phyloP scores from a whole-genome alignment of 2,888 invertebrate species.

The Noctua janthe region DNA sequence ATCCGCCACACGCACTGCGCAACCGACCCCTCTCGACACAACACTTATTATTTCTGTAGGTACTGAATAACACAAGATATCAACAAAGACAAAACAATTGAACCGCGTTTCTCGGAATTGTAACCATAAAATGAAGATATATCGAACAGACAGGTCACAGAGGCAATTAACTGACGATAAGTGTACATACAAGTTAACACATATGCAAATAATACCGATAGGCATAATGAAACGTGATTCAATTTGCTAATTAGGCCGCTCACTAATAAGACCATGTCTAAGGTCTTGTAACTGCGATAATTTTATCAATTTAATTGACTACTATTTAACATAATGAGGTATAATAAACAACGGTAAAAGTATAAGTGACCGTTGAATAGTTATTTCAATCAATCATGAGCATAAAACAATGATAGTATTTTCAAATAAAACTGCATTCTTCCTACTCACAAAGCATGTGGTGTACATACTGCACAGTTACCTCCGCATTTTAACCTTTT shows the following conservation, averaged over 20 bases:
- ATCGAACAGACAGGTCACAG: conserved; percentile 82
- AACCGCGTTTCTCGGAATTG: conserved; percentile 79
- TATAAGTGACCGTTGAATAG: conserved; percentile 16
- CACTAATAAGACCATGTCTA: conserved; percentile 73
- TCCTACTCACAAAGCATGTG: background rate
- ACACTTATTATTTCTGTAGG: conserved; percentile 56
- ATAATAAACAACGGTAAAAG: conserved; percentile 48
- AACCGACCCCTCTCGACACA: conserved; percentile 55
- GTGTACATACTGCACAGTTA: too few relatives aligned
- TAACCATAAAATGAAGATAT: conserved; percentile 75
- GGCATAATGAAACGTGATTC: conserved; percentile 74
- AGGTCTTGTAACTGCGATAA: conserved; percentile 69
- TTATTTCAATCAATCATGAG: conserved; percentile 21
- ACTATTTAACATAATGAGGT: conserved; percentile 51
- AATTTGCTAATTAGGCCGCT: conserved; percentile 80
- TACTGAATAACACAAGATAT: conserved; percentile 61
- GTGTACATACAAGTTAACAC: conserved; percentile 68
- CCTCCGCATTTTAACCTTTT: too few relatives aligned
- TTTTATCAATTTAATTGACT: conserved; percentile 67
- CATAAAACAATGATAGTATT: conserved; percentile 15
- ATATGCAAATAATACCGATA: conserved; percentile 66
- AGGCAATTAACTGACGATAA: conserved; percentile 82
- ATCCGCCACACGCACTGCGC: conserved; percentile 76
- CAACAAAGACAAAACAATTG: conserved; percentile 78
- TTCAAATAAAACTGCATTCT: conserved; percentile 14